Conservation (phyloP, 2,888 invertebrate genomes). For the Temnothorax unifasciatus region DNA sequence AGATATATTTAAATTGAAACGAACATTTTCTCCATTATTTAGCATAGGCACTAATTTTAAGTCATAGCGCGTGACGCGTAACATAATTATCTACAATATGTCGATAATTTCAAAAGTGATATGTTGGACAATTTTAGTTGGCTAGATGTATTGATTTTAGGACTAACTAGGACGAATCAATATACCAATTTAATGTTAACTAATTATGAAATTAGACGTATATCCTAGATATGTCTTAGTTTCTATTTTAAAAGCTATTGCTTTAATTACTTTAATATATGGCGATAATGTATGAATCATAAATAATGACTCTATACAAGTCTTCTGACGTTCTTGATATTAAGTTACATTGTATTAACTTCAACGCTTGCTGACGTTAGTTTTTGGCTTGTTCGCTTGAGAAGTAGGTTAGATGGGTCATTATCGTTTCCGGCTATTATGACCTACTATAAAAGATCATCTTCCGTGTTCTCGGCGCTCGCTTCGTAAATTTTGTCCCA, state of each 20-base stretch:
- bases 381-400: constrained; percentile 9
- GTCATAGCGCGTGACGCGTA: neutral
- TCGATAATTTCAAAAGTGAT: neutral
- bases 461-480: neutral
- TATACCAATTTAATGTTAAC: neutral
- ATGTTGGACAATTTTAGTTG: neutral
- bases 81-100: neutral
- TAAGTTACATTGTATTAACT: neutral
- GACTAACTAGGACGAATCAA: constrained; percentile 5
- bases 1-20: neutral
- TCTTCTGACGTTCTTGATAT: neutral
- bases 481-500: constrained; percentile 31
- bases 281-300: neutral
- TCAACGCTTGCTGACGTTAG: neutral
- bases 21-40: neutral
- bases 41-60: neutral
- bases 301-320: neutral
- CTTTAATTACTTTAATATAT: neutral
- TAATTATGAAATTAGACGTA: neutral
- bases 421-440: constrained; percentile 29
- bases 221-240: neutral
- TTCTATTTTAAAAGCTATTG: neutral
- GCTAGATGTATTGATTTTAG: neutral
- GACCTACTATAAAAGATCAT: constrained; percentile 32
- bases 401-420: constrained; percentile 1